phyloP scores from a whole-genome alignment of 2,113 vertebrate species.

The Apteryx mantelli region DNA sequence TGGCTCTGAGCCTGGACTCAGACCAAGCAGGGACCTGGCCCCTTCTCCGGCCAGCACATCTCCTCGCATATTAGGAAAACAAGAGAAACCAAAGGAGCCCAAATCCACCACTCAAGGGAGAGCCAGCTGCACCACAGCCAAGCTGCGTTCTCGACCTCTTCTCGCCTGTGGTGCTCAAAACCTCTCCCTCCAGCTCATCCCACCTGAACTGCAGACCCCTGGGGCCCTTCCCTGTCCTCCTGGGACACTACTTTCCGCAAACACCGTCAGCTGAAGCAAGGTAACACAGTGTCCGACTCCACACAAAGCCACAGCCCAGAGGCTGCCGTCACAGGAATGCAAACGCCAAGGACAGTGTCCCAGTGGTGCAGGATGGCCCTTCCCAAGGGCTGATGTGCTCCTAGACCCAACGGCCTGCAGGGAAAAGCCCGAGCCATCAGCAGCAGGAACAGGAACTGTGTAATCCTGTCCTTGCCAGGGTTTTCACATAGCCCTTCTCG shows the following conservation, averaged over 20 bases:
- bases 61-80: too few relatives aligned
- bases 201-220: rapidly evolving
- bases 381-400: too few relatives aligned
- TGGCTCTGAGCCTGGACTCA: not conserved
- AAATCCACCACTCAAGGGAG: not conserved
- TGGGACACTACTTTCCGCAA: not conserved
- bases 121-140: rapidly evolving
- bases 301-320: too few relatives aligned
- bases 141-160: not conserved
- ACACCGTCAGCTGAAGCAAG: not conserved
- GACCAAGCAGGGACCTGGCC: not conserved
- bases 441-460: too few relatives aligned
- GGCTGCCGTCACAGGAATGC: too few relatives aligned
- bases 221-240: not conserved
- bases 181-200: not conserved
- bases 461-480: not conserved
- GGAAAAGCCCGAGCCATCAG: too few relatives aligned
- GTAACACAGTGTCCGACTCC: too few relatives aligned
- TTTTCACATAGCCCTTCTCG: not conserved
- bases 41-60: not conserved
- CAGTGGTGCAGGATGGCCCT: too few relatives aligned
- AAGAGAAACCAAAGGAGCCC: not conserved
- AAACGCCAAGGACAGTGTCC: too few relatives aligned
- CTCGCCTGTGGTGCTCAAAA: rapidly evolving
- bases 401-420: too few relatives aligned